Evolutionary conservation across 2,113 vertebrate species (phyloP).

Genomic region (Notarius quadriscutis): DNA sequence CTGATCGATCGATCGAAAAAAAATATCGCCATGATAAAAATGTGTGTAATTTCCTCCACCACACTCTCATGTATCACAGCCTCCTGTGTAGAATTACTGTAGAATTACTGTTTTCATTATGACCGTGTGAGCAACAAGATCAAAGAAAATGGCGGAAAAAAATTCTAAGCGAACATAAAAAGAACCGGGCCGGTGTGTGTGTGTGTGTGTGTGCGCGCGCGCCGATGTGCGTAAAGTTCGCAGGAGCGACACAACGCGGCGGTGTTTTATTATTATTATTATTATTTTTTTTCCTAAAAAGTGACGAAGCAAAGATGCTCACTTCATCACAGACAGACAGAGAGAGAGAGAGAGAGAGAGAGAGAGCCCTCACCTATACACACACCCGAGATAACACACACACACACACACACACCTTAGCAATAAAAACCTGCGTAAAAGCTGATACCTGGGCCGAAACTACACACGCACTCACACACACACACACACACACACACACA

Average conservation of each 20-base stretch:
- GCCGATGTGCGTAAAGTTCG: not conserved
- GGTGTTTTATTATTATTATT: not conserved
- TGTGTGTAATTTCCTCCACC: not conserved
- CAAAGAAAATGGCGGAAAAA: not conserved
- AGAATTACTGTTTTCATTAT: no score
- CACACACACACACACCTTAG: not conserved
- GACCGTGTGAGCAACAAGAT: not conserved
- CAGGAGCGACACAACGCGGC: not conserved
- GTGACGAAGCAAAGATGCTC: not conserved
- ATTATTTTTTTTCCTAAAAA: not conserved
- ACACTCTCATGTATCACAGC: not conserved
- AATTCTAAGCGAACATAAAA: not conserved
- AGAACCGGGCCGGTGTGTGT: not conserved
- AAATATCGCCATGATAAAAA: not conserved
- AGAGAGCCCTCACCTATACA: not conserved
- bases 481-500: not conserved
- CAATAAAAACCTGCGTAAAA: constrained; percentile 1
- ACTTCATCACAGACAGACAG: not conserved
- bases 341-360: no score
- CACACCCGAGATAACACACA: not conserved
- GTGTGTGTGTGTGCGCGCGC: not conserved
- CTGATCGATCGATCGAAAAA: not conserved
- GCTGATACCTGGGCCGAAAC: not conserved
- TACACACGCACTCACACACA: not conserved
- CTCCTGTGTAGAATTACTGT: not conserved